These are phyloP conservation scores for Gymnorhina tibicen DNA, from an alignment of 2,113 vertebrate species.

Conservation along the genomic window DNA sequence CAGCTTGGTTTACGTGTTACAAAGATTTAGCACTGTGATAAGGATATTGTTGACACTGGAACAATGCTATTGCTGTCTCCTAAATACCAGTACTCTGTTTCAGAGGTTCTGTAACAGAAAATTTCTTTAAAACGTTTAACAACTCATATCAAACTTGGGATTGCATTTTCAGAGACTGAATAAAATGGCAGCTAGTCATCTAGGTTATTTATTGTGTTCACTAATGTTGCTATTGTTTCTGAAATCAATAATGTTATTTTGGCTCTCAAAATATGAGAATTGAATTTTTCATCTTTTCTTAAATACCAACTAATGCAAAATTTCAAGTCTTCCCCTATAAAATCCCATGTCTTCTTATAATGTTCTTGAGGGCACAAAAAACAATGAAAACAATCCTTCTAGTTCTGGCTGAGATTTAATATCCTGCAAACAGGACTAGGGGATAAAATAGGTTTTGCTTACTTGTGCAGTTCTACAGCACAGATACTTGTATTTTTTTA, in stretches of 20 bases:
- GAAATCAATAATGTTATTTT: not conserved
- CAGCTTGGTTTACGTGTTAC: not conserved
- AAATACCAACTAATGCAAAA: not conserved
- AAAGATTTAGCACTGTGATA: not conserved
- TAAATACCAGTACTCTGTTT: not conserved
- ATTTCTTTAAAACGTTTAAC: not conserved
- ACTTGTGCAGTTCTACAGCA: not conserved
- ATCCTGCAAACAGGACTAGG: not conserved
- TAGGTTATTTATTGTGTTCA: not conserved
- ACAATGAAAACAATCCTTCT: not conserved
- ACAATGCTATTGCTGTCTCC: not conserved
- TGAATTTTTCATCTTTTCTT: not conserved
- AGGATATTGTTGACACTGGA: not conserved
- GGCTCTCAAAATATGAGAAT: not conserved
- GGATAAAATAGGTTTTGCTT: not conserved
- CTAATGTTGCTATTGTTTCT: not conserved
- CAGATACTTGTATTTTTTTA: not conserved
- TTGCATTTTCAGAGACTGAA: not conserved
- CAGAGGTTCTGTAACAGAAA: not conserved
- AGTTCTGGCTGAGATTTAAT: not conserved
- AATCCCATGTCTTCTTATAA: not conserved
- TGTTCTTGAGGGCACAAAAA: not conserved
- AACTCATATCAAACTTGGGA: not conserved
- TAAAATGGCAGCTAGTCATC: not conserved
- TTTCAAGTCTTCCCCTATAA: not conserved